Percentiles rank a stretch among this genome's conserved stretches.
These are phyloP conservation scores for Arvicanthis niloticus DNA, from an alignment of 2,113 vertebrate genomes.

Conservation along the genomic window DNA sequence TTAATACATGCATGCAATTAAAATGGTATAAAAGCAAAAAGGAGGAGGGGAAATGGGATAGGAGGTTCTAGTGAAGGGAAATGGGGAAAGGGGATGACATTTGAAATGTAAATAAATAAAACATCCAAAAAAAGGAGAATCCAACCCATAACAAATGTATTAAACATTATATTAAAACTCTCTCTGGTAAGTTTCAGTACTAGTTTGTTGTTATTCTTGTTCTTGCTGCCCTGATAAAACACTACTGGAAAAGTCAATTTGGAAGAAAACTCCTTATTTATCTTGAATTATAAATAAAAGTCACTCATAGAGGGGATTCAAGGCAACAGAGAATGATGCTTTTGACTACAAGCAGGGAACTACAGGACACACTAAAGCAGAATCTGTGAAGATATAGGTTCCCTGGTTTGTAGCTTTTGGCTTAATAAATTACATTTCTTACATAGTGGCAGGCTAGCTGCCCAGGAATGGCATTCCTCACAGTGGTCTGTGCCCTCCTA, in stretches of 20 bases:
- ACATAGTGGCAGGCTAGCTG: not conserved
- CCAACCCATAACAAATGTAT: not conserved
- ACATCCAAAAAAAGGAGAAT: too few species aligned
- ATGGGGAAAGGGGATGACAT: too few species aligned
- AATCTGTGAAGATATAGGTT: not conserved
- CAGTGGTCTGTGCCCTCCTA: too few species aligned
- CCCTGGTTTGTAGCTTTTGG: not conserved
- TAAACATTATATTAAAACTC: not conserved
- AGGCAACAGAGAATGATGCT: not conserved
- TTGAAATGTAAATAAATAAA: too few species aligned
- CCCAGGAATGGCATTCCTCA: not conserved
- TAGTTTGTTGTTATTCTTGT: not conserved
- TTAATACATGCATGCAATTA: too few species aligned
- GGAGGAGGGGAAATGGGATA: too few species aligned
- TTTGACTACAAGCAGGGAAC: not conserved
- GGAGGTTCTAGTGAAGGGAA: too few species aligned
- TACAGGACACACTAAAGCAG: not conserved
- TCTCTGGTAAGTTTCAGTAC: not conserved
- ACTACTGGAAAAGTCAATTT: not conserved
- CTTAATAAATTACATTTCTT: not conserved
- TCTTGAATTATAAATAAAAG: not conserved
- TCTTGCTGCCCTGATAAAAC: not conserved
- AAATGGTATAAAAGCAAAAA: too few species aligned
- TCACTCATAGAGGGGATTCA: not conserved
- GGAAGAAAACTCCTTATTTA: not conserved